These are phyloP conservation scores for Xyrichtys novacula DNA, from an alignment of 2,797 vertebrate genomes.

Conservation along the genomic window DNA sequence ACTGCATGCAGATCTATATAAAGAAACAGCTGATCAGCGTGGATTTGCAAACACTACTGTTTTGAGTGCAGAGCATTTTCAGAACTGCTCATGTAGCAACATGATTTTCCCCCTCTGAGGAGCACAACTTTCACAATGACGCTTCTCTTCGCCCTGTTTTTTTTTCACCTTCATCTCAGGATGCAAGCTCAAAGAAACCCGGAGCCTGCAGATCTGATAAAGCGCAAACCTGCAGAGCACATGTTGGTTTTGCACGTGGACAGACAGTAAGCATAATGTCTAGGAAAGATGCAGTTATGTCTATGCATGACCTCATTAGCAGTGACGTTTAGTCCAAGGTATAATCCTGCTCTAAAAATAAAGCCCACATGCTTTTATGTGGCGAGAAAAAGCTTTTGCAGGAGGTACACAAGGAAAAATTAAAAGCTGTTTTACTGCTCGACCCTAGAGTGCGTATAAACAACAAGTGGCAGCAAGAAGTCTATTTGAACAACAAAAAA, in stretches of 20 bases:
- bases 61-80: slow-evolving; percentile 63
- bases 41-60: slow-evolving; percentile 63
- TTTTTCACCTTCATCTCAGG: slow-evolving; percentile 5
- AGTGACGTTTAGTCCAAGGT: slow-evolving; percentile 3
- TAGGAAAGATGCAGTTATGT: slow-evolving; percentile 4
- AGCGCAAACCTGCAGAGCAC: slow-evolving; percentile 15
- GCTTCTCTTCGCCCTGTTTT: slow-evolving; percentile 17
- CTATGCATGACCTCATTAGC: slow-evolving; percentile 26
- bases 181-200: slow-evolving; percentile 21
- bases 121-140: slow-evolving; percentile 66
- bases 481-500: background rate
- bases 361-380: slow-evolving; percentile 18
- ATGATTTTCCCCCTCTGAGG: slow-evolving; percentile 58
- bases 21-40: slow-evolving; percentile 74
- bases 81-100: slow-evolving; percentile 65
- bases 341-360: slow-evolving; percentile 6
- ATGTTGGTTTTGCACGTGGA: slow-evolving; percentile 42
- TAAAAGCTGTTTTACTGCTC: background rate
- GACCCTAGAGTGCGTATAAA: background rate
- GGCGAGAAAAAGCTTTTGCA: slow-evolving; percentile 14
- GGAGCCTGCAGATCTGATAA: slow-evolving; percentile 14
- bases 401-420: background rate
- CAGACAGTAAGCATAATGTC: slow-evolving; percentile 11
- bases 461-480: background rate
- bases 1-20: slow-evolving; percentile 53